phyloP scores from a whole-genome alignment of 2,888 invertebrate species.

The Argyra leucocephala region DNA sequence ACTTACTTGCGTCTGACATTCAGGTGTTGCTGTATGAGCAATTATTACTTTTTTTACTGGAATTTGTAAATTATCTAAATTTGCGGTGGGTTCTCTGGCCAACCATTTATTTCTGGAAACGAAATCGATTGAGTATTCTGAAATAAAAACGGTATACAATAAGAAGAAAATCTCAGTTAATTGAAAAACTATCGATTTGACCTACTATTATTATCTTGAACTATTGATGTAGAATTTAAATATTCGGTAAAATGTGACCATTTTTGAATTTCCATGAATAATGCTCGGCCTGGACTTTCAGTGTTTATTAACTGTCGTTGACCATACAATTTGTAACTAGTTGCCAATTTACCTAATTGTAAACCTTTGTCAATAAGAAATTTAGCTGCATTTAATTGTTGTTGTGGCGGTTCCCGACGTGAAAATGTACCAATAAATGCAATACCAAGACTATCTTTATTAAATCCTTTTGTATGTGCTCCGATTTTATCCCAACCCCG shows the following conservation, averaged over 20 bases:
- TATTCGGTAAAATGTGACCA: conserved; percentile 60
- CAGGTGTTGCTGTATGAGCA: conserved; percentile 13
- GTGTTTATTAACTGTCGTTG: conserved; percentile 58
- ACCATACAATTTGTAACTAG: conserved; percentile 57
- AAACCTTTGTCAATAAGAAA: conserved; percentile 56
- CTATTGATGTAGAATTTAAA: too few species aligned
- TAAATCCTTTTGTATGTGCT: conserved; percentile 61
- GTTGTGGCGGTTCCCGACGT: conserved; percentile 44
- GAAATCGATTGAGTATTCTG: too few species aligned
- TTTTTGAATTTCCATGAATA: conserved; percentile 53
- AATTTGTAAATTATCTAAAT: neutral
- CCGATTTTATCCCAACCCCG: conserved; percentile 65
- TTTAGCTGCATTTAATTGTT: conserved; percentile 51
- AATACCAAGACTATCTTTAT: conserved; percentile 57
- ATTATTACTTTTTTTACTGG: conserved; percentile 11
- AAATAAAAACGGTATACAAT: too few species aligned
- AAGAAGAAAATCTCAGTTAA: too few species aligned
- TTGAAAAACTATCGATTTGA: too few species aligned
- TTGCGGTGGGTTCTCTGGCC: neutral
- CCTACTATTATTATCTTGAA: too few species aligned
- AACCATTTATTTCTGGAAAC: neutral
- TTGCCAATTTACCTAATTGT: conserved; percentile 48
- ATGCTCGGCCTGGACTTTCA: conserved; percentile 57
- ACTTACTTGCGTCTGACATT: conserved; percentile 30
- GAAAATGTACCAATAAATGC: conserved; percentile 64